Base-by-base conservation (phyloP, 2,888 invertebrate species). In the Nomada ferruginata region DNA sequence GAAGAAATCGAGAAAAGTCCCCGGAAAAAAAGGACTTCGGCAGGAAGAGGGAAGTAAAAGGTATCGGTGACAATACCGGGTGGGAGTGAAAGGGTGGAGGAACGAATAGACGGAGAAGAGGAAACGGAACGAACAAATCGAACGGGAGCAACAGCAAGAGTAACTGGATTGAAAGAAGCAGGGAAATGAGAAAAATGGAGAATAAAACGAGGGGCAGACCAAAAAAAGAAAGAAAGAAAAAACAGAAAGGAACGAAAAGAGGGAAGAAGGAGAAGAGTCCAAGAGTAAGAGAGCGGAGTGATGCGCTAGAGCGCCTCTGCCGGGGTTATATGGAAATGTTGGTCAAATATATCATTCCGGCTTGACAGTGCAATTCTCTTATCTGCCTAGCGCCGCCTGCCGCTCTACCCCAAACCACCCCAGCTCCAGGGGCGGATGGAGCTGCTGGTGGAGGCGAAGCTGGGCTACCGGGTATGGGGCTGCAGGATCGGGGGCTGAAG, bases 311-410 rank as follows among this genome's bases (percentile, higher is more conserved):
- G 90, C 91, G 90, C 91, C 92, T 92, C 92, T 92, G 92, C 92
- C 90, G 91, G 91, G 91, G 92, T 92, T 93, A 93, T 96, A 97
- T 97, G 97, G 96, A 97, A 97, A 97, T 97, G 96, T 96, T 96
- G 96, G 96, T 96, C 96, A 96, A 96, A 97, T 97, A 97, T 97
- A 97, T 97, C 97, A 97, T 97, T 96, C 96, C 95, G 96, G 96
- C 95, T 96, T 97, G 97, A 97, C 97, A 97, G 96, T 96, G 96
- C 97, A 97, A 97, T 97, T 97, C 97, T 96, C 96, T 96, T 96
- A 96, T 96, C 96, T 96, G 94, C 94, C 94, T 94, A 94, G 95
- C 94, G 94, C 95, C 95, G 95, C 95, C 95, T 93, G 92, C 93
- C 93, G 91, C 92, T 92, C 91, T 89, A 89, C 92, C 93, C 93